Base-by-base conservation (phyloP, 2,888 invertebrate genomes). In the Acholoe squamosa region DNA sequence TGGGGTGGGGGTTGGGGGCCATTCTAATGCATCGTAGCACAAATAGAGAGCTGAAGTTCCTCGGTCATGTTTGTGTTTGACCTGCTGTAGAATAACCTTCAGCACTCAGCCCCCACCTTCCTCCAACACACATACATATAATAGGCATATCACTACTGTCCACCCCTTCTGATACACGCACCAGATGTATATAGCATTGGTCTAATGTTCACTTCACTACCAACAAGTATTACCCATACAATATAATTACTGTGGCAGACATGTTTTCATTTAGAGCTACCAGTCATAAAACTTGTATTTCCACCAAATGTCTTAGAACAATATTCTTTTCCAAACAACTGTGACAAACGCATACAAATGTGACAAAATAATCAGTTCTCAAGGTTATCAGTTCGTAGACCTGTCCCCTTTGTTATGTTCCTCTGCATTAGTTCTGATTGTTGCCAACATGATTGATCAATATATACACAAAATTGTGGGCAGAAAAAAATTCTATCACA, bases 11-110 rank as follows among this genome's bases (percentile, higher is more conserved):
- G n/a, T n/a, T n/a, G n/a, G 71, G n/a, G 12, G n/a, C 19, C 22
- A 61, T n/a, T 61, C 28, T 71, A 28, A 28, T 71, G 71, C 28
- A 25, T 71, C 28, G 71, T n/a, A 14, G 25, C 28, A 71, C 71
- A 71, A 71, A 71, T 71, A 71, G 31, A 71, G 31, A 28, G 28
- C 71, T n/a, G 71, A 28, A 71, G 1, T 71, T 71, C 28, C 25
- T 25, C 25, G 71, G 71, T 71, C 71, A 71, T 71, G 71, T 71
- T 71, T 71, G 25, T 28, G 28, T 71, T 71, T 28, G 71, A 28
- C 71, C 28, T 71, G 71, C 71, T 25, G 25, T 28, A 28, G 71
- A 71, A 71, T 28, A 71, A 71, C 71, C 71, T 71, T 71, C 3
- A 28, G 31, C 71, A 71, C 31, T 71, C 71, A 28, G 71, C 16